Base-by-base conservation (phyloP, 2,113 vertebrate species). In the Platysteira castanea region DNA sequence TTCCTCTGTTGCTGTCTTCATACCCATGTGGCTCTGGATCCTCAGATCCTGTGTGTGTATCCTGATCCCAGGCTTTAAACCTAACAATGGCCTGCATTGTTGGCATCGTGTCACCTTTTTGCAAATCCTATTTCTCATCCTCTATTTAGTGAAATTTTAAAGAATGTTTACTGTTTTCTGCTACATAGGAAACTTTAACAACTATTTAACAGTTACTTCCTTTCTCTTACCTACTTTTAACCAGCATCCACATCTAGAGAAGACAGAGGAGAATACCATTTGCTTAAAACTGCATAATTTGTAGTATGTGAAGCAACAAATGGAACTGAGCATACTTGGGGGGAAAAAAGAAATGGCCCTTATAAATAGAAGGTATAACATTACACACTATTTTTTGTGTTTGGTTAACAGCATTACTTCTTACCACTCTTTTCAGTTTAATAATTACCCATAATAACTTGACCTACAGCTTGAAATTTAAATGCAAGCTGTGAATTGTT, bases 401-500 rank as follows among this genome's bases (percentile, higher is more conserved):
- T 71, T 28, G n/a, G 33, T 59, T 27, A 67, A 87, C 30, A 87
- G 13, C 8, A 73, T 8, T 59, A 68, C 18, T 67, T 54, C 65
- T 54, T 26, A 76, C 7, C 57, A 57, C 13, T 64, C 31, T 63
- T 26, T 82, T 74, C 71, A 61, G 24, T 67, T 89, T 56, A 69
- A 61, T 41, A 54, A 85, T 63, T 75, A 57, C 16, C 27, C 30
- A 53, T 19, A 10, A 39, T 27, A 90, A 44, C 30, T 54, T 84
- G 42, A 23, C 33, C 13, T 50, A 90, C 73, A 89, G 67, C 41
- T 75, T 87, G 79, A 67, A 93, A 91, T 84, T 87, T 64, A 95
- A 85, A 95, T 86, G 85, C 68, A 92, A 56, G 57, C 37, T 89
- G 47, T 54, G 10, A 57, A 63, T 56, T 63, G 52, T 75, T 80